Base-by-base conservation (phyloP, 2,113 vertebrate genomes). In the Chitala chitala region DNA sequence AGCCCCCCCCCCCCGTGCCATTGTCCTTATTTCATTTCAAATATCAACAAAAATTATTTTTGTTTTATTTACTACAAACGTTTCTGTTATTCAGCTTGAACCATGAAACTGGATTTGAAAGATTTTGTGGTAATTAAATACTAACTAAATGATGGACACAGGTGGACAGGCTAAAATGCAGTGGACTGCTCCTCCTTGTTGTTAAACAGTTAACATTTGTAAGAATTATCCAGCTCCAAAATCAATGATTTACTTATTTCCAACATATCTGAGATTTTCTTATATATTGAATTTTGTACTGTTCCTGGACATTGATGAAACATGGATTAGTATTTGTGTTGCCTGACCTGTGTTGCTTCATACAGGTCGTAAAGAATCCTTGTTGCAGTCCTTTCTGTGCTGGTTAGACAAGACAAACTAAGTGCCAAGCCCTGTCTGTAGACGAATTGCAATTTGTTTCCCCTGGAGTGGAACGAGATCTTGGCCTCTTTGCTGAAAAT, bases 391-490 rank as follows among this genome's bases (percentile, higher is more conserved):
- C 24, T 36, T 51, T 44, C 54, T 72, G 36, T 58, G 33, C 24
- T 46, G n/a, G 53, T 38, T 58, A 26, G 70, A 42, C 33, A 72
- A 33, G 44, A 17, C 26, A 33, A 61, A 36, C 15, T 13, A 48
- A 44, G n/a, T 20, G 22, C 29, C 51, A 71, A n/a, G 69, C 69
- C 69, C 5, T 9, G 51, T 71, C 69, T 54, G 17, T 51, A 55
- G 69, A 26, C 69, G 38, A n/a, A 71, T 36, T 69, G 68, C 68
- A 69, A 31, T 69, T 44, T 69, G 48, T 50, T 69, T 53, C 46
- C 68, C 29, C 26, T 33, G 68, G 68, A 31, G 24, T 69, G 68
- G 48, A 42, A 22, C 50, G 26, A 51, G 46, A 69, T 53, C 46
- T 51, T 69, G 38, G 68, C 44, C 68, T 33, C 46, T 69, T 50